Base-by-base conservation (phyloP, 2,888 invertebrate species). In the Drosophila infuscata region DNA sequence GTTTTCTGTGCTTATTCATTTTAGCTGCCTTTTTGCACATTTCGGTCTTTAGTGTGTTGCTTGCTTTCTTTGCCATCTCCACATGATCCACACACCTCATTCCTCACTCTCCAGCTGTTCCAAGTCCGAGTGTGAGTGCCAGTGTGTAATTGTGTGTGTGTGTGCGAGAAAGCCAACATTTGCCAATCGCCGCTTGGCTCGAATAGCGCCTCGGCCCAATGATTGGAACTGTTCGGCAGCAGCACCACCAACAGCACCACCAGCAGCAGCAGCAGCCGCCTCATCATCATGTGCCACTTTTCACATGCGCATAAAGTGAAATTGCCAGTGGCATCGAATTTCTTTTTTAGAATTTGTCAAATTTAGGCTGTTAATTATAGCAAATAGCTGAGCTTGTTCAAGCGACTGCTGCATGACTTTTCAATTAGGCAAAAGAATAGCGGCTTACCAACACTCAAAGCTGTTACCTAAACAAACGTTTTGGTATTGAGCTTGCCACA, bases 201-300 rank as follows among this genome's bases (percentile, higher is more conserved):
- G 69, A 70, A 60, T 38, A 79, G 79, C 78, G 61, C 64, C 70
- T 69, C 72, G 76, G 82, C 85, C 88, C 85, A 89, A 85, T 89
- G 90, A 85, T 85, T 75, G 89, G 71, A 84, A 77, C 84, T 81
- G 75, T 70, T 83, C 60, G 75, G 52, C 72, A 63, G n/a, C 59
- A 68, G 60, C 79, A 63, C n/a, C 59, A 68, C 53, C 74, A 41
- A 4, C 35, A 63, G 25, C 59, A 68, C 53, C 74, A 41, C 12
- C 35, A 52, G n/a, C 65, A 51, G 48, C 66, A 46, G 25, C 74
- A 57, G 60, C 79, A 61, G 76, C 82, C 51, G 75, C 88, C 57
- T 84, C 89, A 85, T 85, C 89, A 89, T 89, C 86, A 85, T 89
- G 85, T 85, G 85, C 85, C 60, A 85, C 89, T 85, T 85, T 85